Base-by-base conservation (phyloP, 30 jellyfish, hydroid and myxozoan genomes). In the Hydra vulgaris region DNA sequence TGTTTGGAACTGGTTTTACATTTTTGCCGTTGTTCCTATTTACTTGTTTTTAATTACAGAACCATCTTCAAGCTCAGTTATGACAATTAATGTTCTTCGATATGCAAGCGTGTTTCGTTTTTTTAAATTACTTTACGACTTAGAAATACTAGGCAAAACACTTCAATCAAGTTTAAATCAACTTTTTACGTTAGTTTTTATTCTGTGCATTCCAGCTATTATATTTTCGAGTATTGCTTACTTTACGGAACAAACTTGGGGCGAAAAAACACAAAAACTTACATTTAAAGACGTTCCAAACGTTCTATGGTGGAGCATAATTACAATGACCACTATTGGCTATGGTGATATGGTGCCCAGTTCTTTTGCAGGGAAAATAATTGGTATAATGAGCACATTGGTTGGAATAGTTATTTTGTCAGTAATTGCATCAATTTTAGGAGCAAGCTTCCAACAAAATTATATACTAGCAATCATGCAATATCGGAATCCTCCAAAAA, bases 281-380 rank as follows among this genome's bases (percentile, higher is more conserved):
- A 52, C 54, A 26, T 74, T 87, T 82, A n/a, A 53, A 53, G 92
- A 92, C 40, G 84, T 87, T 18, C 98, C 96, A 0, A 70, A 53
- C 18, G 74, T 83, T 54, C 52, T 92, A 21, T 92, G 98, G 98
- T 92, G 98, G 98, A 84, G 96, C 52, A 86, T 92, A 8, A 76
- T 87, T 19, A 92, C 98, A 71, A 87, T 88, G 96, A 87, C 98
- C 24, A 92, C 98, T 7, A 95, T 87, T 1, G 98, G 98, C n/a
- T 92, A 92, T 79, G 98, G 98, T 7, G 90, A 80, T 27, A 86
- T 88, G 22, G 82, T 70, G 7, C 98, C 98, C 20, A 72, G 55
- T 20, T 87, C 98, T 5, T 74, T 74, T 0, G 82, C 86, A 23
- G 98, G 98, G 23, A 72, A 71, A 77, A 70, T 92, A 18, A 66